phyloP scores from a whole-genome alignment of 2,888 invertebrate genomes.

The Dynastes hyllus region DNA sequence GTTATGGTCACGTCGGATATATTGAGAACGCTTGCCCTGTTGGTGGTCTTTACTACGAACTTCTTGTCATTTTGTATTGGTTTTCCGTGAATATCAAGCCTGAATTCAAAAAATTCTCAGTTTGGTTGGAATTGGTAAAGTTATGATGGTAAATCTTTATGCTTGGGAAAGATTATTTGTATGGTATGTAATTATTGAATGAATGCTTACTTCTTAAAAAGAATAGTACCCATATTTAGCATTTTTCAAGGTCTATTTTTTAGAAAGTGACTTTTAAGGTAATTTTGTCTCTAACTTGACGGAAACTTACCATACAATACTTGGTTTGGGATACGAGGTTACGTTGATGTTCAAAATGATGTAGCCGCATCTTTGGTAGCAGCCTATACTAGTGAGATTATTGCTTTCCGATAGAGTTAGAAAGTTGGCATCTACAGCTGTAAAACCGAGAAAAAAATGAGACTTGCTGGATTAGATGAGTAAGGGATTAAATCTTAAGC shows the following conservation, averaged over 20 bases:
- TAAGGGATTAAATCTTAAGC: not conserved
- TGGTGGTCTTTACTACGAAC: conserved; percentile 58
- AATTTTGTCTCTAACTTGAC: too few relatives aligned
- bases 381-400: conserved; percentile 60
- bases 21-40: conserved; percentile 67
- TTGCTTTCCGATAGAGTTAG: conserved; percentile 66
- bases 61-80: conserved; percentile 51
- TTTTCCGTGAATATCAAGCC: not conserved
- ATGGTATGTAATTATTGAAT: too few relatives aligned
- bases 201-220: too few relatives aligned
- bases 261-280: too few relatives aligned
- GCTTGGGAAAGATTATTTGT: too few relatives aligned
- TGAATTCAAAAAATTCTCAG: too few relatives aligned
- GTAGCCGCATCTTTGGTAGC: conserved; percentile 62
- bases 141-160: not conserved
- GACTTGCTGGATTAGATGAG: not conserved
- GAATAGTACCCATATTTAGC: too few relatives aligned
- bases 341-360: conserved; percentile 74
- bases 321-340: conserved; percentile 74
- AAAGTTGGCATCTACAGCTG: conserved; percentile 62
- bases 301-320: conserved; percentile 72
- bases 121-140: too few relatives aligned
- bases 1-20: conserved; percentile 72
- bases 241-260: too few relatives aligned
- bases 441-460: conserved; percentile 49